Evolutionary conservation across 2,888 invertebrate species (phyloP), one percentile per base, ranked within the genome.

Genomic region (Arge pagana): DNA sequence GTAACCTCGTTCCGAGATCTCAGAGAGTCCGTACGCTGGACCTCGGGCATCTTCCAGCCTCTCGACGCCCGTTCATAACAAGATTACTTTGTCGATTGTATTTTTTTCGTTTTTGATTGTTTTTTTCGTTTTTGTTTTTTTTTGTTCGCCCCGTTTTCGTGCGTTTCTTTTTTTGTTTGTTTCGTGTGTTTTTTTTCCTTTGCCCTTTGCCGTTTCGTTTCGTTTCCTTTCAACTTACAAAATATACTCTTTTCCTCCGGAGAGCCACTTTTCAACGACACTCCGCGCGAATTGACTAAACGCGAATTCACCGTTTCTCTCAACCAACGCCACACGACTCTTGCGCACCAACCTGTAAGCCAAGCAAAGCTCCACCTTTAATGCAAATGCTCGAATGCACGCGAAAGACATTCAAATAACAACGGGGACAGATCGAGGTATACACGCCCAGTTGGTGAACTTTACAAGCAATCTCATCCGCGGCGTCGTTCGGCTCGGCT

Each of bases 11-110:
- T 58, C 52, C 64, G 64, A 50, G 65, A 65, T 59, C 70, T 74
- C 63, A 72, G 79, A 60, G 81, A 82, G 65, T 82, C 81, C 70
- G 81, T 79, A 65, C 80, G 79, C 70, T 77, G 79, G 67, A 82
- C 79, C 75, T 80, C 80, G 70, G 80, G 80, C 81, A 81, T 81
- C 76, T 76, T 79, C 68, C 55, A 68, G 50, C 33, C 19, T 36
- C 50, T 42, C 63, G 59, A 52, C 57, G 61, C 56, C 61, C 65
- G 56, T 61, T 63, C 70, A 71, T 72, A 70, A 70, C 71, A 45
- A 45, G 45, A 45, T 45, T 35, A 45, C 45, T 45, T 45, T 23
- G 45, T 24, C 24, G 24, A 45, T 45, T 45, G 23, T 45, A n/a
- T 52, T 48, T 50, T 52, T 50, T 37, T 50, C 28, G 18, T 37